phyloP scores from a whole-genome alignment of 2,113 vertebrate genomes.

The Heterocephalus glaber region DNA sequence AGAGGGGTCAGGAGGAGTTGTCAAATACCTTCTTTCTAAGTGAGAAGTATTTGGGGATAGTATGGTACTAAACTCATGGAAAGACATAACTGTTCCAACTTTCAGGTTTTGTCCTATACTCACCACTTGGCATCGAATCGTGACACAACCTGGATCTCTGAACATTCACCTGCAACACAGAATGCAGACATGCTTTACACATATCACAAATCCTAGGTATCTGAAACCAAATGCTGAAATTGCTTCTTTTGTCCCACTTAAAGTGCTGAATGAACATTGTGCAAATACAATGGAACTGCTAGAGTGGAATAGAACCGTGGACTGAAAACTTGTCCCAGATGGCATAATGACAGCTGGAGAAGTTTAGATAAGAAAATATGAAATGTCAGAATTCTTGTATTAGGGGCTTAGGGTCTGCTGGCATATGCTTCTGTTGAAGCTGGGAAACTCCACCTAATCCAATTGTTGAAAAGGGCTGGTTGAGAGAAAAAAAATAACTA shows the following conservation, averaged over 20 bases:
- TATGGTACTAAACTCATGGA: background rate
- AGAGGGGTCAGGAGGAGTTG: background rate
- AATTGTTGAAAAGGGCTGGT: conserved; percentile 32
- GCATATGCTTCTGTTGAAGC: conserved; percentile 29
- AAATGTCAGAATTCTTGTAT: conserved; percentile 73
- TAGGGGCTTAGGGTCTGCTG: background rate
- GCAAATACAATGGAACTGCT: conserved; percentile 55
- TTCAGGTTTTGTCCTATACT: background rate
- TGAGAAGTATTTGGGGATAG: background rate
- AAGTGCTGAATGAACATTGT: conserved; percentile 67
- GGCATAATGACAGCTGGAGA: conserved; percentile 59
- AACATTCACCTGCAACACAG: background rate
- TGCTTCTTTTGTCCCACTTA: conserved; percentile 48
- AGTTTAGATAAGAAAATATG: conserved; percentile 73
- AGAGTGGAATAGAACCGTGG: background rate
- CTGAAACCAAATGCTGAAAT: conserved; percentile 68
- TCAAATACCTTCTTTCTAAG: background rate
- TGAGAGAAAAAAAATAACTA: background rate
- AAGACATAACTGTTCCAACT: background rate
- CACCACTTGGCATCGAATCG: background rate
- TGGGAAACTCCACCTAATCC: conserved; percentile 40
- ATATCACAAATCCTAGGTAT: conserved; percentile 27
- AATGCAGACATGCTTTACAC: conserved; percentile 11
- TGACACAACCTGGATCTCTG: background rate
- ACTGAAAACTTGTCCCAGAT: conserved; percentile 46